phyloP scores from a whole-genome alignment of 2,797 vertebrate genomes.

The Ambastaia sidthimunki region DNA sequence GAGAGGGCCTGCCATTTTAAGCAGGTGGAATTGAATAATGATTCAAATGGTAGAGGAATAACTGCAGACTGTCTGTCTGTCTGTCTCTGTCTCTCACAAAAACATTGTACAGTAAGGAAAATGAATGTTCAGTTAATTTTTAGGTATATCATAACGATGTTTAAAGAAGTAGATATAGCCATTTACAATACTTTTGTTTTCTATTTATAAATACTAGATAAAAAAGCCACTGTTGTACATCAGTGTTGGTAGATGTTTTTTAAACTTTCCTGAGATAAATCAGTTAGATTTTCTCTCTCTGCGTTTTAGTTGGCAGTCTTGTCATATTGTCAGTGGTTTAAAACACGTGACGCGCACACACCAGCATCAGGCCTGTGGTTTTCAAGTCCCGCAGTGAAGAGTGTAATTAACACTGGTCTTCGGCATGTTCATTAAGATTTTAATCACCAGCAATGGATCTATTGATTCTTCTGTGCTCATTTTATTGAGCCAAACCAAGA shows the following conservation, averaged over 20 bases:
- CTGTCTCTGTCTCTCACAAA: too few species aligned
- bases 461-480: background rate
- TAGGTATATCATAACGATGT: too few species aligned
- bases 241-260: background rate
- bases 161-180: too few species aligned
- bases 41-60: conserved; percentile 75
- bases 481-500: background rate
- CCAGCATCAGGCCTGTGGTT: background rate
- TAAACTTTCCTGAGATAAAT: background rate
- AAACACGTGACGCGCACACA: background rate
- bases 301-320: background rate
- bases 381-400: background rate
- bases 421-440: background rate
- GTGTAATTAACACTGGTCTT: conserved; percentile 13
- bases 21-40: conserved; percentile 74
- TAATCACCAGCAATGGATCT: conserved; percentile 2
- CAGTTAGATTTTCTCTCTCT: background rate
- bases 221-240: background rate
- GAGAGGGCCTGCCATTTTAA: conserved; percentile 61
- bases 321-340: background rate
- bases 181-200: background rate
- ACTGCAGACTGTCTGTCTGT: conserved; percentile 60
- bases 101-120: too few species aligned
- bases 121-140: too few species aligned
- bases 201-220: background rate